Percentiles rank a stretch among this genome's conserved stretches.
Evolutionary conservation across 2,113 vertebrate genomes (phyloP).

Genomic region (Ranitomeya imitator): DNA sequence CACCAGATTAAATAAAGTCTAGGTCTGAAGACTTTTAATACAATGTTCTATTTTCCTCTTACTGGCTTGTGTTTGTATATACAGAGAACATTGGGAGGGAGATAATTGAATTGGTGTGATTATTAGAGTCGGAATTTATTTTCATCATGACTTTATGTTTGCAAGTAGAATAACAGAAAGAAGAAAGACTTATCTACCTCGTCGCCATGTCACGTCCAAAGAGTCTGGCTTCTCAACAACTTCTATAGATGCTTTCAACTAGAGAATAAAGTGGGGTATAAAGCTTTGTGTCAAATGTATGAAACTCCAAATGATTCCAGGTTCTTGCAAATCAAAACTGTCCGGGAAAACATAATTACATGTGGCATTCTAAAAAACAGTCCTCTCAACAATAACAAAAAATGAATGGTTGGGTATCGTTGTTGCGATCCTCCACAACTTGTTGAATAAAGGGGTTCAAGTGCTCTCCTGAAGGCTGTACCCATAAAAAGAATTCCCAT

Average conservation of each 20-base stretch:
- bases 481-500: too few species aligned
- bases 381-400: background rate
- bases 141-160: slow-evolving; percentile 7
- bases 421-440: too few species aligned
- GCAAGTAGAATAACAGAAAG: slow-evolving; percentile 20
- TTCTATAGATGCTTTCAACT: background rate
- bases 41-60: slow-evolving; percentile 34
- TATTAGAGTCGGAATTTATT: slow-evolving; percentile 23
- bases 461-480: too few species aligned
- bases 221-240: background rate
- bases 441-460: too few species aligned
- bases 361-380: too few species aligned
- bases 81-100: background rate
- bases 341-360: too few species aligned
- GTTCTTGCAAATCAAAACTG: too few species aligned
- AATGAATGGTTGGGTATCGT: too few species aligned
- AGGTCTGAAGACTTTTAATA: slow-evolving; percentile 3
- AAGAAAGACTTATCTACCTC: background rate
- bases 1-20: slow-evolving; percentile 30
- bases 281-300: background rate
- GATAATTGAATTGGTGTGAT: slow-evolving; percentile 42
- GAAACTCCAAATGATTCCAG: background rate
- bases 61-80: slow-evolving; percentile 29
- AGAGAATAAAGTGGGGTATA: background rate
- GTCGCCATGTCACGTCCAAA: background rate